Conservation (phyloP, 2,888 invertebrate genomes). For the Stenodera caucasica region DNA sequence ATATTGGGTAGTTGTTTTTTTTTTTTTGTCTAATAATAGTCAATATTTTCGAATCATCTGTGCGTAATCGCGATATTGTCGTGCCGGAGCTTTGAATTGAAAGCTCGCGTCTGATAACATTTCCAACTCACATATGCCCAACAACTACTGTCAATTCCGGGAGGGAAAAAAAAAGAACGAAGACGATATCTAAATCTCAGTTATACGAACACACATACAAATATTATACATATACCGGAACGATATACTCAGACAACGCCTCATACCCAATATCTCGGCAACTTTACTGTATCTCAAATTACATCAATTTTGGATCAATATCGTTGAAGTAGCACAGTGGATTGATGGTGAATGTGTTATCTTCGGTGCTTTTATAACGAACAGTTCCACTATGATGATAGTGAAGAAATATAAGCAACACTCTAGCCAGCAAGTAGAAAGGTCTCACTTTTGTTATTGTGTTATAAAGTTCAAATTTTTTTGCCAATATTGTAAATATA, state of each 20-base stretch:
- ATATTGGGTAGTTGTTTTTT: too few relatives aligned
- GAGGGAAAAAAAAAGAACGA: neutral
- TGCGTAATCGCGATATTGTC: neutral
- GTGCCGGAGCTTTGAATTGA: neutral
- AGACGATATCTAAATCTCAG: slow-evolving; percentile 42
- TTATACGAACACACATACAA: slow-evolving; percentile 21
- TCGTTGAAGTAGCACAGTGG: slow-evolving; percentile 40
- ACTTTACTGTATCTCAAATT: slow-evolving; percentile 52
- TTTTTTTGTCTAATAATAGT: too few relatives aligned
- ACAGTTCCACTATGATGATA: slow-evolving; percentile 38
- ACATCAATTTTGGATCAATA: slow-evolving; percentile 55
- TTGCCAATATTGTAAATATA: too few relatives aligned
- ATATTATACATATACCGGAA: slow-evolving; percentile 17
- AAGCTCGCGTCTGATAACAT: neutral
- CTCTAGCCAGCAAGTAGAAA: slow-evolving; percentile 31
- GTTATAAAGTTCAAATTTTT: slow-evolving; percentile 28
- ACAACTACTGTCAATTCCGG: slow-evolving; percentile 28
- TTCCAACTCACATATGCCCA: slow-evolving; percentile 38
- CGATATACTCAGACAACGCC: slow-evolving; percentile 18
- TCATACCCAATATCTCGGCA: slow-evolving; percentile 40
- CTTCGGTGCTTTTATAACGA: slow-evolving; percentile 31
- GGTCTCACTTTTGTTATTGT: slow-evolving; percentile 36
- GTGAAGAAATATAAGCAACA: slow-evolving; percentile 40
- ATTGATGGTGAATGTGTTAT: slow-evolving; percentile 32
- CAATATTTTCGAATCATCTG: neutral